phyloP scores from a whole-genome alignment of 2,797 vertebrate genomes.

The Ciconia nigra region DNA sequence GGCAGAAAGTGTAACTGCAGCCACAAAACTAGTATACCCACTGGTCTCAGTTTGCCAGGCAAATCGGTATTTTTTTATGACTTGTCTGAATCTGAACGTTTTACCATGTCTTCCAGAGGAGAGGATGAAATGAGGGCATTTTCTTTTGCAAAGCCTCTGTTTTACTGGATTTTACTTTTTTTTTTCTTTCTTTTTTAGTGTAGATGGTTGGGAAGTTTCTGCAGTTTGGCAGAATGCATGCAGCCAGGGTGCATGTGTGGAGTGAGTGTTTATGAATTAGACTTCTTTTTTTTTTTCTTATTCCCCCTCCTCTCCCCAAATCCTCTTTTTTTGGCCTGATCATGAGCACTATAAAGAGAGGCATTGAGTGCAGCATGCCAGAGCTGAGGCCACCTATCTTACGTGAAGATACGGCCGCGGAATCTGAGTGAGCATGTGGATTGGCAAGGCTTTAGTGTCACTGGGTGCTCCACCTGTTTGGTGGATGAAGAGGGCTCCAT shows the following conservation, averaged over 20 bases:
- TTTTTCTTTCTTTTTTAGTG: too few relatives aligned
- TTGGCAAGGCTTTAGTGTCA: not conserved
- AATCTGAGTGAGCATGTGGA: accelerated
- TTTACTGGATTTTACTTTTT: not conserved
- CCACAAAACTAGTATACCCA: not conserved
- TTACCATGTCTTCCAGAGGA: not conserved
- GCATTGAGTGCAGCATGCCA: not conserved
- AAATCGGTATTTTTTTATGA: not conserved
- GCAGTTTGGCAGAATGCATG: not conserved
- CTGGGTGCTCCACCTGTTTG: accelerated
- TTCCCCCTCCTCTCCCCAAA: not conserved
- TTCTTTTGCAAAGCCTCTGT: not conserved
- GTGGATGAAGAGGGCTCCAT: not conserved
- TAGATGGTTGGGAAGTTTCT: not conserved
- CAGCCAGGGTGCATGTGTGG: accelerated
- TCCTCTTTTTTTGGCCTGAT: not conserved
- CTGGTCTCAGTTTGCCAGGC: not conserved
- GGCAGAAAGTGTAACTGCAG: not conserved
- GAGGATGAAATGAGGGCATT: not conserved
- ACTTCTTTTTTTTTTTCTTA: not conserved
- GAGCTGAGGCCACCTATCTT: not conserved
- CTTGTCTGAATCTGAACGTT: not conserved
- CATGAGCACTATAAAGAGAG: not conserved
- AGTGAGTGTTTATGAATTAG: not conserved
- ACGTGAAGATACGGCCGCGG: accelerated